Conservation (phyloP, 1,140 invertebrate genomes). For the Drosophila burlai region DNA sequence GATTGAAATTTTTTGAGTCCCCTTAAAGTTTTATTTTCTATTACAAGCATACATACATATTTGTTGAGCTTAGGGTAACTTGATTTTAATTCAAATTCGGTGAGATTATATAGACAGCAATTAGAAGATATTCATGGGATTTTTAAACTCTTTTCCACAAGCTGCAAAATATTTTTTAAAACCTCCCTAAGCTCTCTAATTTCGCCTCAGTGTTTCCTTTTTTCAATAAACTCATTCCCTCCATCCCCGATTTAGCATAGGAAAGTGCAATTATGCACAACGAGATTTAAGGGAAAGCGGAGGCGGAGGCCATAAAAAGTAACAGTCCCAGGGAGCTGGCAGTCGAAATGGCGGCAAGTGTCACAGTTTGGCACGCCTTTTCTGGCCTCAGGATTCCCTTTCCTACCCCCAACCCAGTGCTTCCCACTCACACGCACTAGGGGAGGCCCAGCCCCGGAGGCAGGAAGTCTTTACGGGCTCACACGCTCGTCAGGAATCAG, state of each 20-base stretch:
- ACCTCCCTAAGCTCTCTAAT: too few species aligned
- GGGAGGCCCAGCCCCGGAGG: slow-evolving; percentile 17
- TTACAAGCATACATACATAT: neutral
- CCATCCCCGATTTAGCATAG: slow-evolving; percentile 17
- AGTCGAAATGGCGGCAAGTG: slow-evolving; percentile 42
- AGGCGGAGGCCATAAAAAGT: slow-evolving; percentile 28
- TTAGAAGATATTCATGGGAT: rapidly evolving
- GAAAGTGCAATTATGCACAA: slow-evolving; percentile 43
- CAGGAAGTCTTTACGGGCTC: slow-evolving; percentile 79
- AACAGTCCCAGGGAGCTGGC: slow-evolving; percentile 15
- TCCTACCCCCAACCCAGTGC: neutral
- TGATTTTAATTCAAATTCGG: neutral
- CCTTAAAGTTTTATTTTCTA: neutral
- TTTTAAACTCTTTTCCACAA: neutral
- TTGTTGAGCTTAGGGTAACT: neutral
- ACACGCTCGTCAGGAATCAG: slow-evolving; percentile 80
- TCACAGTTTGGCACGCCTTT: slow-evolving; percentile 58
- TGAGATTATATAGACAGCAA: neutral
- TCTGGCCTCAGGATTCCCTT: slow-evolving; percentile 1
- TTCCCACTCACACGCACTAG: slow-evolving; percentile 29
- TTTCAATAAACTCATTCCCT: slow-evolving; percentile 18
- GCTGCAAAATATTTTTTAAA: neutral
- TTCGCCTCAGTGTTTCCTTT: neutral
- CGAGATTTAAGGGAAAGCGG: slow-evolving; percentile 8
- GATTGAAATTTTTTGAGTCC: too few species aligned